Conservation (phyloP, 35 echinoderm and acorn worm genomes). For the Lytechinus variegatus region DNA sequence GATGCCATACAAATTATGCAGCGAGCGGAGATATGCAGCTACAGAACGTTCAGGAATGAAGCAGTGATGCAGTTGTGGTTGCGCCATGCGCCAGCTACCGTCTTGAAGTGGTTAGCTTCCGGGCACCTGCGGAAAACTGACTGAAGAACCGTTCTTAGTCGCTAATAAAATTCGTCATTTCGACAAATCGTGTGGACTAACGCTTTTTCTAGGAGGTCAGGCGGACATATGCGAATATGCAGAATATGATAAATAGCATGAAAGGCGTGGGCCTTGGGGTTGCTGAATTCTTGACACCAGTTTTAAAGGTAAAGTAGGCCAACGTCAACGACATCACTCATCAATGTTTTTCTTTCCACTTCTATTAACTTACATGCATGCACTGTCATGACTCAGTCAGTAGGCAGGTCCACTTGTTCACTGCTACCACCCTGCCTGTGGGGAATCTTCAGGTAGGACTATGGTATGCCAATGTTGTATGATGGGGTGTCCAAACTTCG, state of each 20-base stretch:
- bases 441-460: too few species aligned
- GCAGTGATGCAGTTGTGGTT: not conserved
- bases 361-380: not conserved
- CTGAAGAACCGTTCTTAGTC: not conserved
- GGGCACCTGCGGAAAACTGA: not conserved
- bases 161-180: not conserved
- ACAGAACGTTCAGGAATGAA: not conserved
- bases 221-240: conserved; percentile 48
- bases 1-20: not conserved
- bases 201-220: not conserved
- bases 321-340: too few species aligned
- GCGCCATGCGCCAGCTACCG: not conserved
- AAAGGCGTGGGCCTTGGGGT: conserved; percentile 90
- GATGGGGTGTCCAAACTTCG: too few species aligned
- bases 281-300: conserved; percentile 92
- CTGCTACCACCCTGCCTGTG: too few species aligned
- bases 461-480: too few species aligned
- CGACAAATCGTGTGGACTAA: not conserved
- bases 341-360: not conserved
- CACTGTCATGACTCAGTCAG: not conserved
- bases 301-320: conserved; percentile 80
- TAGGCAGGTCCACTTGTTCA: too few species aligned
- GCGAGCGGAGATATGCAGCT: not conserved
- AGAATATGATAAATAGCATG: conserved; percentile 81
- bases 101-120: not conserved